A percentile compares a stretch with the other conserved stretches of the same genome.
These are phyloP conservation scores for Achroia grisella DNA, from an alignment of 1,140 invertebrate genomes.

Conservation along the genomic window DNA sequence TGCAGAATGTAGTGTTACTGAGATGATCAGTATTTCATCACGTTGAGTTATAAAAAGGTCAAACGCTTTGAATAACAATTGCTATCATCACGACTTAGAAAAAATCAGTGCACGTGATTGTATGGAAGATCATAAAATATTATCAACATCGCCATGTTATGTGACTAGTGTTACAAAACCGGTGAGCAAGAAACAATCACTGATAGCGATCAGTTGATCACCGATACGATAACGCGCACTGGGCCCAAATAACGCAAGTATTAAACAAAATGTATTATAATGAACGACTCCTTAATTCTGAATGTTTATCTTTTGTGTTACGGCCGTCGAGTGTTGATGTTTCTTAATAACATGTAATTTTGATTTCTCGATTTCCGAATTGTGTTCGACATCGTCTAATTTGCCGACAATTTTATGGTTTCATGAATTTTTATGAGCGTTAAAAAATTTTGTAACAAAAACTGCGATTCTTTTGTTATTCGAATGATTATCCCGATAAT, in stretches of 20 bases:
- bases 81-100: not conserved
- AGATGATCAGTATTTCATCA: not conserved
- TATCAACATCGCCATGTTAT: slow-evolving; percentile 1
- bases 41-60: slow-evolving; percentile 1
- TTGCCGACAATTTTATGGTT: slow-evolving; percentile 30
- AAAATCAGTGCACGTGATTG: slow-evolving; percentile 5
- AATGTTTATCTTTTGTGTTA: slow-evolving; percentile 67
- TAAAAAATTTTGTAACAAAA: slow-evolving; percentile 21
- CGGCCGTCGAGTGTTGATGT: slow-evolving; percentile 63
- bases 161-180: slow-evolving; percentile 5
- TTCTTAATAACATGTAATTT: slow-evolving; percentile 70
- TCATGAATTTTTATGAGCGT: slow-evolving; percentile 41
- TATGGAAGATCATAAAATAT: slow-evolving; percentile 11
- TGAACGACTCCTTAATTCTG: slow-evolving; percentile 61
- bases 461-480: slow-evolving; percentile 22
- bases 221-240: slow-evolving; percentile 44
- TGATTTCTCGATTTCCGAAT: slow-evolving; percentile 53
- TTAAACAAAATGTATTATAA: slow-evolving; percentile 61
- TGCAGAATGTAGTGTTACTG: too few relatives aligned
- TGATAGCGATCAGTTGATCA: slow-evolving; percentile 41
- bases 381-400: slow-evolving; percentile 53
- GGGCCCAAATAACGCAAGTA: slow-evolving; percentile 51
- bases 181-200: slow-evolving; percentile 42
- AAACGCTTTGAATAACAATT: slow-evolving; percentile 2
- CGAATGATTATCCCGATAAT: slow-evolving; percentile 2